A percentile compares a stretch with the other conserved stretches of the same genome.
phyloP scores from a whole-genome alignment of 2,888 invertebrate genomes.

The Cheilosia variabilis region DNA sequence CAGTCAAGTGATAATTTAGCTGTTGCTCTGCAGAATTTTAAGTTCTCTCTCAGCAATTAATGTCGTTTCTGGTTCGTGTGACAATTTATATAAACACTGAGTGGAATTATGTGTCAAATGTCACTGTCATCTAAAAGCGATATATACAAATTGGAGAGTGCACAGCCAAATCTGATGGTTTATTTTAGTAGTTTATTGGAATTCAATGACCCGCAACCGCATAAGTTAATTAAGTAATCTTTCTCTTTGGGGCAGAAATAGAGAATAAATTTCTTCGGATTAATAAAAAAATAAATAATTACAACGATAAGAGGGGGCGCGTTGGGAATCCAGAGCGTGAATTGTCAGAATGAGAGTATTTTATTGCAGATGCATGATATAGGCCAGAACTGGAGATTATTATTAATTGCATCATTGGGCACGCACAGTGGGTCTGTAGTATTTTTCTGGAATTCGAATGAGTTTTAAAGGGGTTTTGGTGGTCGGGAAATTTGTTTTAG shows the following conservation, averaged over 20 bases:
- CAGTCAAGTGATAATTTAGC: conserved; percentile 64
- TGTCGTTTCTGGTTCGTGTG: conserved; percentile 27
- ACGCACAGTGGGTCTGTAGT: conserved; percentile 1
- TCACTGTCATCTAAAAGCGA: conserved; percentile 5
- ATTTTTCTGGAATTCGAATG: conserved; percentile 33
- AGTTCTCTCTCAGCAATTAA: conserved; percentile 35
- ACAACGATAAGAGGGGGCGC: conserved; percentile 36
- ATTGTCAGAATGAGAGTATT: conserved; percentile 46
- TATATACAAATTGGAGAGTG: not conserved
- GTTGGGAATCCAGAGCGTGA: conserved; percentile 9
- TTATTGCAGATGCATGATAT: conserved; percentile 52
- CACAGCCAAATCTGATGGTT: conserved; percentile 41
- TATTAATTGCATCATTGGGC: conserved; percentile 38
- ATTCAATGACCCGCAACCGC: conserved; percentile 53
- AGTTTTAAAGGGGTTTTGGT: conserved; percentile 29
- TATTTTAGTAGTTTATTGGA: conserved; percentile 57
- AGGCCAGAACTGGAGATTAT: conserved; percentile 41
- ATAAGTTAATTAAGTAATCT: conserved; percentile 41
- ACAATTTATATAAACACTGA: conserved; percentile 46
- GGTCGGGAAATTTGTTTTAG: conserved; percentile 8
- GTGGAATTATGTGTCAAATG: conserved; percentile 32
- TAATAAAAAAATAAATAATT: conserved; percentile 43
- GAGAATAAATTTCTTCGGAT: conserved; percentile 24
- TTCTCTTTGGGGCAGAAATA: not conserved
- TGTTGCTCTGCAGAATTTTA: conserved; percentile 54